Percentiles rank a stretch among this genome's conserved stretches.
Conservation (phyloP, 1,140 invertebrate species). For the Drosophila funebris region DNA sequence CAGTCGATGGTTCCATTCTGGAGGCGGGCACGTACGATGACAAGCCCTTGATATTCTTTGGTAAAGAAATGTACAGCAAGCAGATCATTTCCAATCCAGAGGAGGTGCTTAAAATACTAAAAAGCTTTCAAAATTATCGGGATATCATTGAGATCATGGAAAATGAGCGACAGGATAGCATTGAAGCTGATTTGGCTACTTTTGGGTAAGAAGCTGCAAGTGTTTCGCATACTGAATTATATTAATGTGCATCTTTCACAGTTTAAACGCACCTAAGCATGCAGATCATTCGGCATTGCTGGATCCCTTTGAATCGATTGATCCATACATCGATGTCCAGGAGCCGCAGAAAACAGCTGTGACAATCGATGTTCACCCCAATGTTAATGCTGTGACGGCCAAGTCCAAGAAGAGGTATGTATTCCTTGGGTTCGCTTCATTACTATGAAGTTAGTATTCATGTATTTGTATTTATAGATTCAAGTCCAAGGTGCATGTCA, state of each 20-base stretch:
- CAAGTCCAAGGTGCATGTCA: constrained; percentile 68
- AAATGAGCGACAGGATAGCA: constrained; percentile 83
- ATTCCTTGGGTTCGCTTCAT: not conserved
- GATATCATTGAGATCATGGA: constrained; percentile 84
- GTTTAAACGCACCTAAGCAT: constrained; percentile 40
- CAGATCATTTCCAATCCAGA: constrained; percentile 60
- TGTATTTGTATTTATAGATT: constrained; percentile 32
- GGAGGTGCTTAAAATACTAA: constrained; percentile 69
- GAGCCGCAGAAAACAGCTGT: constrained; percentile 13
- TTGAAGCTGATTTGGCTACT: constrained; percentile 65
- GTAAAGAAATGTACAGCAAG: constrained; percentile 72
- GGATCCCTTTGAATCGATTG: constrained; percentile 70
- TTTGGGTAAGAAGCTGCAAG: constrained; percentile 38
- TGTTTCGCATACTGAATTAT: not conserved
- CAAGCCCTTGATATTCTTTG: constrained; percentile 76
- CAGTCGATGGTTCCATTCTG: constrained; percentile 58
- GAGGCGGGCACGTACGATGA: constrained; percentile 70
- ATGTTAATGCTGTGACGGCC: constrained; percentile 25
- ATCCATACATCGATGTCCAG: constrained; percentile 59
- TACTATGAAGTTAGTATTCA: not conserved
- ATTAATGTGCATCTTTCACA: constrained; percentile 4
- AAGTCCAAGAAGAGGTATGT: constrained; percentile 67
- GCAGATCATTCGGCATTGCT: constrained; percentile 26
- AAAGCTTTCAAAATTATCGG: constrained; percentile 74
- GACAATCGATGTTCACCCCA: not conserved